These are phyloP conservation scores for Rhogogaster chlorosoma DNA, from an alignment of 2,888 invertebrate species.

Conservation along the genomic window DNA sequence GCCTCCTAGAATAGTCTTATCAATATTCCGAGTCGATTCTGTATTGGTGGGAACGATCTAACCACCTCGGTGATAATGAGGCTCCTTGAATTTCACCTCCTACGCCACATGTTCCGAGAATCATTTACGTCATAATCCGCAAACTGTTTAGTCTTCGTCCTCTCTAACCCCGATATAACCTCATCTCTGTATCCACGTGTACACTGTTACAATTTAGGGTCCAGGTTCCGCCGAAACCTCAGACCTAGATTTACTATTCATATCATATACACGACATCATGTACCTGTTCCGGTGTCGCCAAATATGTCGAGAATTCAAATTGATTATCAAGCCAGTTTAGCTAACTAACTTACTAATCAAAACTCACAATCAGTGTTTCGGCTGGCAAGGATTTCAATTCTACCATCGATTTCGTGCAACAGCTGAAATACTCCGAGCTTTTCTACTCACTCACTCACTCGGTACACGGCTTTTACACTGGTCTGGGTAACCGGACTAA, in stretches of 20 bases:
- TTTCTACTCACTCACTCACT: background rate
- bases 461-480: background rate
- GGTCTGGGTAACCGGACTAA: background rate
- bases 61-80: constrained; percentile 1
- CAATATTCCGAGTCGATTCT: constrained; percentile 29
- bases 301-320: background rate
- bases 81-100: constrained; percentile 11
- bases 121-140: constrained; percentile 41
- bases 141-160: constrained; percentile 28
- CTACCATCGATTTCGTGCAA: background rate
- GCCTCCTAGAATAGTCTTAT: background rate
- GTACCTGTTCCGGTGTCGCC: background rate
- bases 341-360: background rate
- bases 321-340: background rate
- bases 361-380: background rate
- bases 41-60: constrained; percentile 4
- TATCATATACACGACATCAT: background rate
- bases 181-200: constrained; percentile 7
- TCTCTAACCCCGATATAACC: background rate
- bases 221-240: background rate
- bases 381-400: background rate
- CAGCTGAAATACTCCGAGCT: background rate
- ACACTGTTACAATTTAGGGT: background rate
- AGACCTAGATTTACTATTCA: background rate
- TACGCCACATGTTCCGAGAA: constrained; percentile 14